Conservation (phyloP, 1,140 invertebrate genomes). For the Protaetia brevitarsis region DNA sequence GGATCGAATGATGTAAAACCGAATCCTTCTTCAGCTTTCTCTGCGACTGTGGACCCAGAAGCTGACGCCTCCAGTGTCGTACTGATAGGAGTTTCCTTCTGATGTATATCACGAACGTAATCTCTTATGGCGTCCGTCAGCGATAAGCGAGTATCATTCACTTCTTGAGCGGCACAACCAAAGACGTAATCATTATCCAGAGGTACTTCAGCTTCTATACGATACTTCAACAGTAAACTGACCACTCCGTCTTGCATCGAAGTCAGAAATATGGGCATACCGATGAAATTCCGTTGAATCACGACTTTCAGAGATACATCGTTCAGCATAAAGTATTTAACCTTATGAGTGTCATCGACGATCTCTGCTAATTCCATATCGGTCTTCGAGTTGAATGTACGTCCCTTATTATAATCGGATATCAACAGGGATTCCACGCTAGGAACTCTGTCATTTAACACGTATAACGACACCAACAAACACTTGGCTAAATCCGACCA, state of each 20-base stretch:
- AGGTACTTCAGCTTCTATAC: no score
- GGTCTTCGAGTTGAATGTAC: not conserved
- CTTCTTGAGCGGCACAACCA: no score
- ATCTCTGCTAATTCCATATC: not conserved
- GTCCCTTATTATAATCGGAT: not conserved
- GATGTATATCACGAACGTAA: no score
- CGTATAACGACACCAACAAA: not conserved
- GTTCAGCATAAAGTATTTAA: not conserved
- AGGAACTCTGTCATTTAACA: not conserved
- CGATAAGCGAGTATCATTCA: no score
- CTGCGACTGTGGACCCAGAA: no score
- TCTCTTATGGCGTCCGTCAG: no score
- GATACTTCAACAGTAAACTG: not conserved
- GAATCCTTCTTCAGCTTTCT: no score
- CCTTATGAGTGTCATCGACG: not conserved
- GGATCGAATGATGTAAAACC: no score
- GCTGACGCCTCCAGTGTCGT: no score
- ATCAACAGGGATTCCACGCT: not conserved
- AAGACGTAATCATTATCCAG: no score
- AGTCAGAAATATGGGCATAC: not conserved
- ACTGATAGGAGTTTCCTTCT: no score
- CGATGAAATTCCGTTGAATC: not conserved
- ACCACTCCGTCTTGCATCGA: not conserved
- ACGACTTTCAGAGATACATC: not conserved
- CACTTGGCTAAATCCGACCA: not conserved